Base-by-base conservation (phyloP, 1,140 invertebrate species). In the Meteorus sp. region DNA sequence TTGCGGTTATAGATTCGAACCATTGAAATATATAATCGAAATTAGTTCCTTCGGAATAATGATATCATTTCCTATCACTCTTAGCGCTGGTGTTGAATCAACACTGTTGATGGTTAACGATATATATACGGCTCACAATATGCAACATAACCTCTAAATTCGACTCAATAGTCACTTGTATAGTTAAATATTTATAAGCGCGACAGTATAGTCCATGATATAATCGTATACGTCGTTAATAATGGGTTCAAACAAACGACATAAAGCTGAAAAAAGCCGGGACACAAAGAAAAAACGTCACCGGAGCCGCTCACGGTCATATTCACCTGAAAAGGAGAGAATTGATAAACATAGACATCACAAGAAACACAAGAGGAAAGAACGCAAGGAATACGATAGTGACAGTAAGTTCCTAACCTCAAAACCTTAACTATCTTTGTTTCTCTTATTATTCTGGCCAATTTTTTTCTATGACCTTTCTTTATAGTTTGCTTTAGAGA, bases 321-420 rank as follows among this genome's bases (percentile, higher is more conserved):
- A 75, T 15, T 80, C 80, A 9, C 65, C 75, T 58, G 81, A 83
- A 45, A 69, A 74, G 11, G 77, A 81, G 9, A 80, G 77, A 61
- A 39, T 57, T 6, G 82, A 84, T 27, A 84, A 83, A 61, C 80
- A 83, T 20, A 51, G 84, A 29, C 84, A 84, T 63, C 85, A 86
- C 59, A 85, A 84, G 61, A 85, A 84, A 59, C 83, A 84, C 51
- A 85, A 83, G 63, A 85, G 85, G 15, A 81, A 79, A 68, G 84
- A 84, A 59, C 79, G 80, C 43, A 84, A 84, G 53, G 82, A 81
- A 45, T 81, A 83, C 67, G 82, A 84, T 47, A 85, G 84, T 62
- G 83, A 84, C 70, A 80, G 84, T 85, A 78, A 78, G 66, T 70
- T 68, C 57, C 29, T 11, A n/a, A 51, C 55, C 59, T 50, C 22